phyloP scores from a whole-genome alignment of 2,797 vertebrate genomes.

The Hoplostethus mediterraneus region DNA sequence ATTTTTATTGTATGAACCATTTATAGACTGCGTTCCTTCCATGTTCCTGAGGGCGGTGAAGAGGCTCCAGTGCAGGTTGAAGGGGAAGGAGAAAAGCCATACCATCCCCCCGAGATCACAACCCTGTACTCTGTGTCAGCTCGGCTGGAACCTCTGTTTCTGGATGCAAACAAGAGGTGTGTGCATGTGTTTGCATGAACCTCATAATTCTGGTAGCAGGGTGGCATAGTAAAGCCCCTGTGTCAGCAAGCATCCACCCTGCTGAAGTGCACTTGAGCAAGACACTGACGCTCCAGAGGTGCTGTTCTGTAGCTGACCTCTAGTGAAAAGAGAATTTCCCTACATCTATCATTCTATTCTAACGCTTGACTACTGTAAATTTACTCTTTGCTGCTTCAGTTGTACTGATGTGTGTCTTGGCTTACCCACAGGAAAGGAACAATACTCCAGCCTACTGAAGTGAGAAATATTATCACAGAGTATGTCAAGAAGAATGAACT shows the following conservation, averaged over 20 bases:
- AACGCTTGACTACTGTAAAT: not conserved
- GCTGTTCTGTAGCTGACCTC: conserved; percentile 21
- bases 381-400: not conserved
- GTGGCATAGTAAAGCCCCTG: no score
- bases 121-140: conserved; percentile 89
- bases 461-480: conserved; percentile 88
- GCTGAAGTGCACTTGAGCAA: conserved; percentile 30
- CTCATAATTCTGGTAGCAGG: not conserved
- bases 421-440: conserved; percentile 88
- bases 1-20: conserved; percentile 10
- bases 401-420: conserved; percentile 22
- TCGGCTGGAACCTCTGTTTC: conserved; percentile 90
- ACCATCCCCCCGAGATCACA: conserved; percentile 92
- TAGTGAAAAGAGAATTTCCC: not conserved
- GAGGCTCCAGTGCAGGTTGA: conserved; percentile 65
- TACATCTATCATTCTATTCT: no score
- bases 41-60: conserved; percentile 77
- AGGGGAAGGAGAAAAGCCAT: conserved; percentile 81
- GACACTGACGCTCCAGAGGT: conserved; percentile 9
- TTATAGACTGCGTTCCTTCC: conserved; percentile 87
- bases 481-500: conserved; percentile 94
- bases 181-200: not conserved
- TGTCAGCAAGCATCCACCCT: not conserved
- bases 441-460: conserved; percentile 87
- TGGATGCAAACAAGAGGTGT: conserved; percentile 90